phyloP scores from a whole-genome alignment of 2,113 vertebrate species.

The Ursus arctos region DNA sequence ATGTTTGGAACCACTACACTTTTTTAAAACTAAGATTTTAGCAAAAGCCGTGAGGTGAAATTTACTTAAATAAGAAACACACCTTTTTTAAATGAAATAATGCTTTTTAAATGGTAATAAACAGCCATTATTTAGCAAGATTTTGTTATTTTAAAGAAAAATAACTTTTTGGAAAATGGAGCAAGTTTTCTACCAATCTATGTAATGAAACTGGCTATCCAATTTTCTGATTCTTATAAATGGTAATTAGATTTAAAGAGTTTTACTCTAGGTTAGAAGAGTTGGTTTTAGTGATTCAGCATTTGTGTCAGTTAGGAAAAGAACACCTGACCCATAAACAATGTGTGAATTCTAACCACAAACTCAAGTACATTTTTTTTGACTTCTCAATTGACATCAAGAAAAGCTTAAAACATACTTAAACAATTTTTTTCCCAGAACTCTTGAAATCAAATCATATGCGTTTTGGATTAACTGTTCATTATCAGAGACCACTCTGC shows the following conservation, averaged over 20 bases:
- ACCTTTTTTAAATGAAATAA: not conserved
- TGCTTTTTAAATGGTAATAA: not conserved
- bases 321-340: not conserved
- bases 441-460: not conserved
- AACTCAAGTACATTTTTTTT: not conserved
- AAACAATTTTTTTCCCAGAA: not conserved
- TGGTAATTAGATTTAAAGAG: not conserved
- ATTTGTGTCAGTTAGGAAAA: constrained; percentile 21
- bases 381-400: constrained; percentile 16
- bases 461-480: constrained; percentile 10
- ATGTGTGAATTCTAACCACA: constrained; percentile 69
- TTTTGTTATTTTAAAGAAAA: constrained; percentile 59
- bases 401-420: not conserved
- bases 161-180: not conserved
- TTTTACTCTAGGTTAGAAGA: not conserved
- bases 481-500: not conserved
- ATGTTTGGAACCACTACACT: not conserved
- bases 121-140: constrained; percentile 22
- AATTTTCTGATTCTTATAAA: constrained; percentile 3
- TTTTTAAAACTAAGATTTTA: constrained; percentile 55
- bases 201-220: not conserved
- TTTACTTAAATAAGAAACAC: not conserved
- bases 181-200: not conserved
- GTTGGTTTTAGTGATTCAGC: constrained; percentile 32
- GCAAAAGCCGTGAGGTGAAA: not conserved